Evolutionary conservation across 2,113 vertebrate species (phyloP).

Genomic region (Sorex araneus): DNA sequence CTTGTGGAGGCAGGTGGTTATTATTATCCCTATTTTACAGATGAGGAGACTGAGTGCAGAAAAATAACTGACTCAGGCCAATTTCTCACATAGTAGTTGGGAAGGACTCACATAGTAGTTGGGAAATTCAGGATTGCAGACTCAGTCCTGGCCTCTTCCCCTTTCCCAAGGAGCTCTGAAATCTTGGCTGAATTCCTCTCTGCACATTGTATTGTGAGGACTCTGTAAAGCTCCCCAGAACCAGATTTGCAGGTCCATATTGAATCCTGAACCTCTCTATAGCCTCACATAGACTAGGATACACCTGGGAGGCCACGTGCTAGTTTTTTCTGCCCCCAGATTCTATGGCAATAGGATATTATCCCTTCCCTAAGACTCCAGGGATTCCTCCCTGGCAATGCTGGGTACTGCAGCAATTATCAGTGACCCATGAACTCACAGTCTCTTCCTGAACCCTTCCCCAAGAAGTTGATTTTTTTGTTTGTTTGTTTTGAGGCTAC

Average conservation of each 20-base stretch:
- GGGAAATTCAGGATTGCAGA: not conserved
- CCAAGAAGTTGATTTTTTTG: not conserved
- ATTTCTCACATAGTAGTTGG: not conserved
- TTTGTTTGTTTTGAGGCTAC: no score
- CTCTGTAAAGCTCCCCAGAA: not conserved
- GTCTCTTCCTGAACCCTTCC: not conserved
- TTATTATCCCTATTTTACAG: not conserved
- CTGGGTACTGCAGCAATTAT: not conserved
- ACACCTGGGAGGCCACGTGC: not conserved
- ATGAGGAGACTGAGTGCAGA: constrained; percentile 7
- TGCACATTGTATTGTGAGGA: not conserved
- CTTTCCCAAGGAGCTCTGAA: not conserved
- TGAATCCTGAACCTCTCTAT: not conserved
- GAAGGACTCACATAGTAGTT: not conserved
- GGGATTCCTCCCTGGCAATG: not conserved
- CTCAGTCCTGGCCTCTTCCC: not conserved
- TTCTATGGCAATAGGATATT: not conserved
- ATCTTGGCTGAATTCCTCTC: not conserved
- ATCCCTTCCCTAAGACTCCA: not conserved
- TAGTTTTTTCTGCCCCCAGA: not conserved
- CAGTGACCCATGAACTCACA: not conserved
- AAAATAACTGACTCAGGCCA: not conserved
- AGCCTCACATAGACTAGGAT: not conserved
- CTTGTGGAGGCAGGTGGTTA: not conserved
- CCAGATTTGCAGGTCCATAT: not conserved